Conservation (phyloP, 1,140 invertebrate species). For the Stegodyphus dumicola region DNA sequence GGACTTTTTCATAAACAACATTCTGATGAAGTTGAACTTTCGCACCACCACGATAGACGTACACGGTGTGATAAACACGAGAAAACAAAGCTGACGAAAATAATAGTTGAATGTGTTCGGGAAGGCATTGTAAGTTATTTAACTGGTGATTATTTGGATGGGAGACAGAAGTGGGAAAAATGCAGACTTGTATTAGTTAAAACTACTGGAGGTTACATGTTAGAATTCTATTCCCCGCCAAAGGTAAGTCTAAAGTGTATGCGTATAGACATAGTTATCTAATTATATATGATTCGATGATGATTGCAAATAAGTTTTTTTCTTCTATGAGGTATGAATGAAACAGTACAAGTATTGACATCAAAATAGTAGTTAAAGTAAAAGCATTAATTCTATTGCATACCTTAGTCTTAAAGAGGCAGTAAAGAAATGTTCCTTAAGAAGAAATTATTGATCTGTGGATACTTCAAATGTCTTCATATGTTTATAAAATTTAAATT, state of each 20-base stretch:
- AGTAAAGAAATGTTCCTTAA: too few species aligned
- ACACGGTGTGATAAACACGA: slow-evolving; percentile 74
- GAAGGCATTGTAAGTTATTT: slow-evolving; percentile 94
- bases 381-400: too few species aligned
- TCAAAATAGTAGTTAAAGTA: too few species aligned
- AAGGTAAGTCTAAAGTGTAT: slow-evolving; percentile 73
- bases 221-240: slow-evolving; percentile 95
- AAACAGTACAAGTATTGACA: too few species aligned
- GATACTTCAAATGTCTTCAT: too few species aligned
- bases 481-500: too few species aligned
- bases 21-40: slow-evolving; percentile 87
- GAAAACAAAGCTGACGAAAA: slow-evolving; percentile 88
- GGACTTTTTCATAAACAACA: slow-evolving; percentile 90
- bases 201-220: slow-evolving; percentile 90
- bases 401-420: too few species aligned
- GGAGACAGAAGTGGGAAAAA: slow-evolving; percentile 94
- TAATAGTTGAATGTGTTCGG: slow-evolving; percentile 90
- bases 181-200: slow-evolving; percentile 90
- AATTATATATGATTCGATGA: too few species aligned
- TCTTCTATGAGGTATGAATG: too few species aligned
- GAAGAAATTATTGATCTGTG: too few species aligned
- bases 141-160: slow-evolving; percentile 86
- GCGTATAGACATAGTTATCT: background rate
- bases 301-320: too few species aligned
- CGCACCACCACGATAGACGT: slow-evolving; percentile 69